Conservation (phyloP, 1,140 invertebrate species). For the Aphidius ervi region DNA sequence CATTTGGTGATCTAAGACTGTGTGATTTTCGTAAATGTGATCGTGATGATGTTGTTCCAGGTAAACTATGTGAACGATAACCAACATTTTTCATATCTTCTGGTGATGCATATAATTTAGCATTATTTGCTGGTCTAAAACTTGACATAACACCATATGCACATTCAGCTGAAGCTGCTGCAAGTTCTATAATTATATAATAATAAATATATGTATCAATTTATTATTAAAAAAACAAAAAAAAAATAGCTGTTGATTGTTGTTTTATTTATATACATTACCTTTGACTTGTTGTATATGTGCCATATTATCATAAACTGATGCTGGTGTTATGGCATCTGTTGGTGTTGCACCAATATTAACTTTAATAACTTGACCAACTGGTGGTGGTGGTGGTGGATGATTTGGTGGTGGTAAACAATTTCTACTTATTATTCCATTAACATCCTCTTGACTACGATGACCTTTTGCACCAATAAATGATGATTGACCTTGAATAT, state of each 20-base stretch:
- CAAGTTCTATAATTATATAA: slow-evolving; percentile 35
- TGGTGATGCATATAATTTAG: slow-evolving; percentile 84
- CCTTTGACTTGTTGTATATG: slow-evolving; percentile 53
- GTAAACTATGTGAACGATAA: slow-evolving; percentile 65
- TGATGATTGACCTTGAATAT: slow-evolving; percentile 50
- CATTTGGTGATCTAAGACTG: slow-evolving; percentile 57
- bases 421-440: slow-evolving; percentile 52
- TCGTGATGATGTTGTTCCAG: slow-evolving; percentile 50
- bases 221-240: too few species aligned
- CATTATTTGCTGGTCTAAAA: slow-evolving; percentile 77
- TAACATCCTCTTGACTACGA: slow-evolving; percentile 73
- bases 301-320: slow-evolving; percentile 51
- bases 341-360: slow-evolving; percentile 56
- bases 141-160: slow-evolving; percentile 69
- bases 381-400: slow-evolving; percentile 67
- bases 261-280: slow-evolving; percentile 20
- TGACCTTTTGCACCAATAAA: slow-evolving; percentile 57
- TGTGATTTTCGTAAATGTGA: slow-evolving; percentile 63
- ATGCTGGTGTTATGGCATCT: slow-evolving; percentile 46
- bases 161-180: slow-evolving; percentile 43
- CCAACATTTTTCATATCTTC: slow-evolving; percentile 78
- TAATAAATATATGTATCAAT: background rate
- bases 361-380: slow-evolving; percentile 71
- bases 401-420: slow-evolving; percentile 65
- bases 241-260: too few species aligned